Evolutionary conservation across 2,113 vertebrate genomes (phyloP), one percentile per base, ranked within the genome.

Genomic region (Anguilla rostrata): DNA sequence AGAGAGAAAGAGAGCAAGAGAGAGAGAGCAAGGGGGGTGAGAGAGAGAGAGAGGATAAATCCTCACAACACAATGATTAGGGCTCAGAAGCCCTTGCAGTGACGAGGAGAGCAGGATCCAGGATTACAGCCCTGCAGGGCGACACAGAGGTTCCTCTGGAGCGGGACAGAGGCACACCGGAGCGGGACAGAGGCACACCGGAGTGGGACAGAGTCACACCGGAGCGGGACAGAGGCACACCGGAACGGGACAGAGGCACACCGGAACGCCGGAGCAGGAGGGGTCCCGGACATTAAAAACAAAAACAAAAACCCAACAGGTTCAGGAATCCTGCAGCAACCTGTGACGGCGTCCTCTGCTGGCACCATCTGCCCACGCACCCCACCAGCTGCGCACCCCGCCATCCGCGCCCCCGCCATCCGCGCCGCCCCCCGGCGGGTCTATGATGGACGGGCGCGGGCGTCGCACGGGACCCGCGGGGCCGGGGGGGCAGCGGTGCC

Each of bases 41-140:
- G 91, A 91, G 92, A 46, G 84, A 86, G 63, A 57, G 34, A 53
- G 75, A 84, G 87, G 85, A 92, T 91, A 92, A 92, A 92, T 92
- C 90, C 91, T 91, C 92, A 94, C 94, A 92, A 94, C 94, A 94
- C 93, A 91, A 94, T 95, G 93, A 95, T 95, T 93, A 92, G 91
- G 90, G 93, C 94, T 94, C 95, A 95, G 93, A 95, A 95, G 91
- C 94, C 91, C 92, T 90, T 94, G 89, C 92, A 92, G 92, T 95
- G 93, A 94, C 92, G 93, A 81, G 86, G 88, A 92, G 92, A 87
- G 93, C 85, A 90, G 90, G 90, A 93, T 85, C 89, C 90, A 43
- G 92, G 94, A 95, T 95, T 94, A 95, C 90, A 92, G 92, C 87
- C 56, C 86, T 88, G 86, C 85, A 82, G 82, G 78, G 80, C 86